Conservation (phyloP, 2,113 vertebrate species). For the Neodon shergylaensis region DNA sequence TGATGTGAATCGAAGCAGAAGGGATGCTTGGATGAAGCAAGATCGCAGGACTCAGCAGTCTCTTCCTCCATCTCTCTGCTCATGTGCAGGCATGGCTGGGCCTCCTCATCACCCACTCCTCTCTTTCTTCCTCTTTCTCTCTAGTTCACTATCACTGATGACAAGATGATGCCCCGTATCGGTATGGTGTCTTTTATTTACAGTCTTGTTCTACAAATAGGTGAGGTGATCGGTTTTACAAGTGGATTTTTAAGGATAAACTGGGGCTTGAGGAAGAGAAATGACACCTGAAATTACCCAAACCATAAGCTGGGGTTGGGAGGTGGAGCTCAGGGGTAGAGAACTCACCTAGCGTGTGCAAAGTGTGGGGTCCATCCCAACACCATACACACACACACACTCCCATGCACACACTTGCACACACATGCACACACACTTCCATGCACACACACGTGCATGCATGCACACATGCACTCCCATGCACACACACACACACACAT, state of each 20-base stretch:
- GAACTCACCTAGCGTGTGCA: neutral
- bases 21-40: neutral
- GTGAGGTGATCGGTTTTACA: neutral
- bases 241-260: neutral
- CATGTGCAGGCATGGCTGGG: neutral
- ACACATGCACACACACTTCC: accelerated
- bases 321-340: neutral
- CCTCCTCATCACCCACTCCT: neutral
- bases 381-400: neutral
- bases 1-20: neutral
- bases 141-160: neutral
- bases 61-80: neutral
- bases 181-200: neutral
- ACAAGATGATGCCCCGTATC: neutral
- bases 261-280: neutral
- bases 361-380: neutral
- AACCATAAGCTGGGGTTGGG: neutral
- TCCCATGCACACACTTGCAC: too few relatives aligned
- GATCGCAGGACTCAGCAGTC: neutral
- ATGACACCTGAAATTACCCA: neutral
- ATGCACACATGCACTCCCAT: too few relatives aligned
- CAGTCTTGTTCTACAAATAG: neutral
- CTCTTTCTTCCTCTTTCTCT: neutral
- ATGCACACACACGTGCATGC: neutral
- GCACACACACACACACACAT: neutral